Percentiles rank a stretch among this genome's conserved stretches.
Conservation (phyloP, 2,888 invertebrate genomes). For the Pollenia griseotomentosa region DNA sequence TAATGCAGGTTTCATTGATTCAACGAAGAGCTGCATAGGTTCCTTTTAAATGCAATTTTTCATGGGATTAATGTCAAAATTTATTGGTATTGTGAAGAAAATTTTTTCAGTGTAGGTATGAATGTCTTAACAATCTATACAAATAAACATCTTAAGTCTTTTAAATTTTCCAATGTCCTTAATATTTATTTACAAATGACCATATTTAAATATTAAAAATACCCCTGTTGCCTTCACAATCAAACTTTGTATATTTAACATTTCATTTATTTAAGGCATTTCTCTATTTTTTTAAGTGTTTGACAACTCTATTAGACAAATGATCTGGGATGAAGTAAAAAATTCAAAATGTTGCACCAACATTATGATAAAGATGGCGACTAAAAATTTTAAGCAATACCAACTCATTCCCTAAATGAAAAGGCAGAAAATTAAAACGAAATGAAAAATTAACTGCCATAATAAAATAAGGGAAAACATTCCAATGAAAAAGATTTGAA, state of each 20-base stretch:
- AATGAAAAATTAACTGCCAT: conserved; percentile 44
- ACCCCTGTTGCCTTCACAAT: neutral
- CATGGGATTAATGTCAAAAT: no score
- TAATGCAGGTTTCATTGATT: no score
- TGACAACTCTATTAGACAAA: no score
- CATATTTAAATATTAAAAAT: conserved; percentile 4
- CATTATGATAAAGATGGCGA: conserved; percentile 29
- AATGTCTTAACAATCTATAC: no score
- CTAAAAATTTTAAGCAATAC: neutral
- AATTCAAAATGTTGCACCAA: conserved; percentile 4
- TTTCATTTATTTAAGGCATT: neutral
- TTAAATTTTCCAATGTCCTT: neutral
- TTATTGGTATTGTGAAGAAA: no score
- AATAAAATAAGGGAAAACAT: conserved; percentile 8
- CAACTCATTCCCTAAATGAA: conserved; percentile 10
- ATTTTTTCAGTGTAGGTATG: no score
- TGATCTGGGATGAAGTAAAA: neutral
- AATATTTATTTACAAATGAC: neutral
- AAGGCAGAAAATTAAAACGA: conserved; percentile 41
- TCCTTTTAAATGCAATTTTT: no score
- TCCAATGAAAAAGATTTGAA: conserved; percentile 25
- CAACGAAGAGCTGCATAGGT: no score
- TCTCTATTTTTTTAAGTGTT: neutral
- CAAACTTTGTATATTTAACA: neutral
- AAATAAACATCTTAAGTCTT: no score